Percentiles rank a stretch among this genome's conserved stretches.
phyloP scores from a whole-genome alignment of 1,140 invertebrate genomes.

The Magallana gigas region DNA sequence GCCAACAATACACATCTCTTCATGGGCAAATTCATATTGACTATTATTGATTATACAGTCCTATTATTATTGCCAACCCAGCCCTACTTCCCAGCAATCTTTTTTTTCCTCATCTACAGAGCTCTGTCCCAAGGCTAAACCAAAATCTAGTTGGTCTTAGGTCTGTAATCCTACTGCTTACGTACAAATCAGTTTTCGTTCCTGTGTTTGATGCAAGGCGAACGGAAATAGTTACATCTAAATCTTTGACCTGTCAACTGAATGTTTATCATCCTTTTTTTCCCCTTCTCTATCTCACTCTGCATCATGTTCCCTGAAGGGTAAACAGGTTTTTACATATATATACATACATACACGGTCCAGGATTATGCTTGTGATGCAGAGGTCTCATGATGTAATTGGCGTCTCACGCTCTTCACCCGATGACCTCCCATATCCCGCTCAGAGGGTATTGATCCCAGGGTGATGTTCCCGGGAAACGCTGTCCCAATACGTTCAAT shows the following conservation, averaged over 20 bases:
- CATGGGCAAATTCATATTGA: no score
- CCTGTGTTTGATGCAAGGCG: neutral
- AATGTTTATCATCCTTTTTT: neutral
- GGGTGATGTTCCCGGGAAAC: neutral
- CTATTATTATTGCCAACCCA: no score
- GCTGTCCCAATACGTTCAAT: constrained; percentile 19
- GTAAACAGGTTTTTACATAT: neutral
- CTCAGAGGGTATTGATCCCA: constrained; percentile 19
- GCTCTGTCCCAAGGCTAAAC: no score
- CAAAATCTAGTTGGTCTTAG: no score
- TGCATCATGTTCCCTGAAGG: neutral
- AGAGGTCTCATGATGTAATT: neutral
- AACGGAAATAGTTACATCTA: neutral
- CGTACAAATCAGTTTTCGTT: neutral
- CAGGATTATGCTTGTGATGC: neutral
- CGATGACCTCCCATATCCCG: neutral
- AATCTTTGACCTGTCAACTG: neutral
- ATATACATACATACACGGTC: neutral
- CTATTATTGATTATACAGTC: no score
- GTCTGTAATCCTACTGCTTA: neutral
- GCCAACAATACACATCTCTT: no score
- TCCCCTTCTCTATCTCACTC: neutral
- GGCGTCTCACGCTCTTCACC: neutral
- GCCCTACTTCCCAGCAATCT: no score
- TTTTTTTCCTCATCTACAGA: neutral